Conservation (phyloP, 2,888 invertebrate genomes). For the Calliopum simillimum region DNA sequence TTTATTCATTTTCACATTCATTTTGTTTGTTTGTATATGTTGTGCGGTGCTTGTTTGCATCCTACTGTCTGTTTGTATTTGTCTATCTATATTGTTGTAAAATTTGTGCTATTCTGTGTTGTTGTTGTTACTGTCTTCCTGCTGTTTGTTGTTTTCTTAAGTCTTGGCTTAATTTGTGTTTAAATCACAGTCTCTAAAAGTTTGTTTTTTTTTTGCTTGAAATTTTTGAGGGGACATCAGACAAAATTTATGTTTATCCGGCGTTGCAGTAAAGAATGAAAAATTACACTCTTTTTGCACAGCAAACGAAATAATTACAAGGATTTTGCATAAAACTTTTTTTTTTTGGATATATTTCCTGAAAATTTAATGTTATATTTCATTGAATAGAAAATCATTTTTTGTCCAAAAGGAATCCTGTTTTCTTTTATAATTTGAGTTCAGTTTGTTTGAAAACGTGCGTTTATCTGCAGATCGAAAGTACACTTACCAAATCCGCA, state of each 20-base stretch:
- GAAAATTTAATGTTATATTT: too few relatives aligned
- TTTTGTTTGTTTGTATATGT: background rate
- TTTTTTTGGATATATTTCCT: too few relatives aligned
- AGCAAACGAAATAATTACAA: too few relatives aligned
- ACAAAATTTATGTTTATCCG: background rate
- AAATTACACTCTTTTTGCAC: too few relatives aligned
- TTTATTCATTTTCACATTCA: background rate
- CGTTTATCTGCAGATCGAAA: background rate
- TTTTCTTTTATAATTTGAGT: background rate
- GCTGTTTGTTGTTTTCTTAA: too few relatives aligned
- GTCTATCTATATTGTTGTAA: too few relatives aligned
- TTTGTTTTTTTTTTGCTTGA: background rate
- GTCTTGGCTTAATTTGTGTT: slow-evolving; percentile 20
- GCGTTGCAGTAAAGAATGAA: background rate
- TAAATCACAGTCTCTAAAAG: background rate
- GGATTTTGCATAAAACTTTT: too few relatives aligned
- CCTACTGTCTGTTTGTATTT: background rate
- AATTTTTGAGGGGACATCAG: background rate
- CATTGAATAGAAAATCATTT: too few relatives aligned
- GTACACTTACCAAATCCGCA: slow-evolving; percentile 88
- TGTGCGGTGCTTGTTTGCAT: background rate
- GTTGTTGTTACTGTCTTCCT: too few relatives aligned
- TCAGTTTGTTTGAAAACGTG: too few relatives aligned
- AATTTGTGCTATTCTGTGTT: too few relatives aligned
- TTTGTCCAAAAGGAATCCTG: too few relatives aligned